Percentiles rank a stretch among this genome's conserved stretches.
Evolutionary conservation across 2,888 invertebrate genomes (phyloP).

Genomic region (Eilema caniola): DNA sequence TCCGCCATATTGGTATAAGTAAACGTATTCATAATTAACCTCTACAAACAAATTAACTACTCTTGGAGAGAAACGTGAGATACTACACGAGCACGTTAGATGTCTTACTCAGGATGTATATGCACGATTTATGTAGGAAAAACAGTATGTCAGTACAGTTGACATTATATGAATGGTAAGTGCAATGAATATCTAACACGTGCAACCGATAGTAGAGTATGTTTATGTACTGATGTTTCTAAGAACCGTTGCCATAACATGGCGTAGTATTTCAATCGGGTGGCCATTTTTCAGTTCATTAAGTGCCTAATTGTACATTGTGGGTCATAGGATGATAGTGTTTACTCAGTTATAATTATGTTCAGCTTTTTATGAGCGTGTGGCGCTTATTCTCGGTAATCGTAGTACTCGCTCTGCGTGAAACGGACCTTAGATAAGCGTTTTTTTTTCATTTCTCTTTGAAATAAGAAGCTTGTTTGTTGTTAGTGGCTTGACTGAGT

Average conservation of each 20-base stretch:
- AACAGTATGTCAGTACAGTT: conserved; percentile 33
- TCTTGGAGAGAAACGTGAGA: conserved; percentile 25
- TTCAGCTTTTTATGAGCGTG: conserved; percentile 16
- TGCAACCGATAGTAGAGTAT: conserved; percentile 41
- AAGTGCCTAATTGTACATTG: conserved; percentile 19
- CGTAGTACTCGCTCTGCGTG: conserved; percentile 4
- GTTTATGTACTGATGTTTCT: conserved; percentile 29
- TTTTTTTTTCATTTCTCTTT: not conserved
- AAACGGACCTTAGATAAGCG: not conserved
- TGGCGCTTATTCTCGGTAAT: conserved; percentile 16
- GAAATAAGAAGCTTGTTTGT: not conserved
- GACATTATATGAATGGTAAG: conserved; percentile 45
- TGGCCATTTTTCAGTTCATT: conserved; percentile 23
- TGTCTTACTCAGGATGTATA: conserved; percentile 34
- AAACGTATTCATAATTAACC: not conserved
- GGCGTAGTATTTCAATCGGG: conserved; percentile 30
- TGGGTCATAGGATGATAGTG: conserved; percentile 14
- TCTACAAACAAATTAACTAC: not conserved
- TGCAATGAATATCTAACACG: conserved; percentile 51
- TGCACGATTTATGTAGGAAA: conserved; percentile 45
- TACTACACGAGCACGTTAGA: conserved; percentile 20
- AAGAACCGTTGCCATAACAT: conserved; percentile 36
- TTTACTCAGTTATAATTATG: conserved; percentile 16
- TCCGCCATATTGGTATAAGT: not conserved
- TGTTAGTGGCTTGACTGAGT: not conserved